Base-by-base conservation (phyloP, 2,888 invertebrate genomes). In the Adineta ricciae region DNA sequence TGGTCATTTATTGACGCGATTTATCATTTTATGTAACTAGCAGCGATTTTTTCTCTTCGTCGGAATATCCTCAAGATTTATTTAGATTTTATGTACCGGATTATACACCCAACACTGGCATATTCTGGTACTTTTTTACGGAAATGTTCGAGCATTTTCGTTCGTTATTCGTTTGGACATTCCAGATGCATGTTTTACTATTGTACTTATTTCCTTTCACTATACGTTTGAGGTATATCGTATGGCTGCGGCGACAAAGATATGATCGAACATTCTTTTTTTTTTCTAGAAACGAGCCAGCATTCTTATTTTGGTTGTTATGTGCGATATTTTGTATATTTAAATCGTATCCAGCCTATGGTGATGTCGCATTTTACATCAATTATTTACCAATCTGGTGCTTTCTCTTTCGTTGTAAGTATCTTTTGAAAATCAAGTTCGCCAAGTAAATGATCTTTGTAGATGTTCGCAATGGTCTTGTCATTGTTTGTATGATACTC, bases 61-160 rank as follows among this genome's bases (percentile, higher is more conserved):
- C n/a, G n/a, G n/a, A n/a, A n/a, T n/a, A n/a, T n/a, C n/a, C n/a
- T n/a, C n/a, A n/a, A n/a, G n/a, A 46, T 46, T 64, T 64, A 2
- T 27, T 32, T 64, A 64, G 64, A 19, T 64, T 64, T 36, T 36
- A 36, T 72, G 96, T 96, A 84, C 95, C 95, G 2, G 98, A 99
- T 90, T 92, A 98, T 87, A 94, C 95, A 88, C 99, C 99, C 41
- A 99, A 99, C 90, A 94, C 97, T 88, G 99, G 99, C 0, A 92
- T 99, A 2, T 99, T 97, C 91, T 99, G 99, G 99, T 99, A 99
- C 90, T 98, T 99, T 91, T 99, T 99, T 91, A 97, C 97, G 0
- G 98, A 99, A 92, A 97, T 98, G 96, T 99, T 99, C 92, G 97
- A 98, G 88, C 98, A 99, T 91, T 99, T 99, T 89, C 93, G 96